Evolutionary conservation across 2,888 invertebrate species (phyloP).

Genomic region (Caenorhabditis afra): DNA sequence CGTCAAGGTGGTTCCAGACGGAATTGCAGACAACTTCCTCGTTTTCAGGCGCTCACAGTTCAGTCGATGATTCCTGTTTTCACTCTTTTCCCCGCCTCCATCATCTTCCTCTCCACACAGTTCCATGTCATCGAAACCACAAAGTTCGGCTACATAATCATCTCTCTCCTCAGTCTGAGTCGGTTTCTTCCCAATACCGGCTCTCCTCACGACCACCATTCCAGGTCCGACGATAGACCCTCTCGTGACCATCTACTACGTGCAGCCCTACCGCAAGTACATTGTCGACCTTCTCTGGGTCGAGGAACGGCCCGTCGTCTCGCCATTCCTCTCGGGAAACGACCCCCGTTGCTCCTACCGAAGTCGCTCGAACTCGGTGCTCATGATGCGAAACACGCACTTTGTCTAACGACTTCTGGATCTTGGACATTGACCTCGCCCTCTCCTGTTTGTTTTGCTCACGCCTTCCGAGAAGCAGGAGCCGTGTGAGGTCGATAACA

Average conservation of each 20-base stretch:
- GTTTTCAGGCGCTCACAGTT: conserved; percentile 46
- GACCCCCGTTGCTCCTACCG: conserved; percentile 39
- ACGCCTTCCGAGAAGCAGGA: conserved; percentile 10
- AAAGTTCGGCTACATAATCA: conserved; percentile 53
- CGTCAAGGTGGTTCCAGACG: conserved; percentile 34
- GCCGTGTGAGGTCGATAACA: conserved; percentile 6
- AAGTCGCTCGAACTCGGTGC: conserved; percentile 45
- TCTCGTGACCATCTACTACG: conserved; percentile 62
- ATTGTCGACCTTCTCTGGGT: conserved; percentile 46
- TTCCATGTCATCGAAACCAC: conserved; percentile 54
- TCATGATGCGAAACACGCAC: conserved; percentile 53
- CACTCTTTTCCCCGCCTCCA: conserved; percentile 45
- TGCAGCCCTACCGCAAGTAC: conserved; percentile 61
- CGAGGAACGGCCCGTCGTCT: conserved; percentile 43
- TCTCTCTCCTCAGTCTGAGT: conserved; percentile 57
- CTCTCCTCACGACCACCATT: conserved; percentile 16
- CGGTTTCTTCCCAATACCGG: conserved; percentile 3
- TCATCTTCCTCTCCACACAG: conserved; percentile 48
- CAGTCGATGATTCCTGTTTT: conserved; percentile 51
- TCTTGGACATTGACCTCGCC: conserved; percentile 33
- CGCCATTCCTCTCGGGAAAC: conserved; percentile 32
- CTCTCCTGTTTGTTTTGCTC: conserved; percentile 5
- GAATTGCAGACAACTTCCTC: not conserved
- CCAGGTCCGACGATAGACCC: conserved; percentile 56
- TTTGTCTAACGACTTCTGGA: conserved; percentile 32